Conservation (phyloP, 1,140 invertebrate species). For the Grapholita molesta region DNA sequence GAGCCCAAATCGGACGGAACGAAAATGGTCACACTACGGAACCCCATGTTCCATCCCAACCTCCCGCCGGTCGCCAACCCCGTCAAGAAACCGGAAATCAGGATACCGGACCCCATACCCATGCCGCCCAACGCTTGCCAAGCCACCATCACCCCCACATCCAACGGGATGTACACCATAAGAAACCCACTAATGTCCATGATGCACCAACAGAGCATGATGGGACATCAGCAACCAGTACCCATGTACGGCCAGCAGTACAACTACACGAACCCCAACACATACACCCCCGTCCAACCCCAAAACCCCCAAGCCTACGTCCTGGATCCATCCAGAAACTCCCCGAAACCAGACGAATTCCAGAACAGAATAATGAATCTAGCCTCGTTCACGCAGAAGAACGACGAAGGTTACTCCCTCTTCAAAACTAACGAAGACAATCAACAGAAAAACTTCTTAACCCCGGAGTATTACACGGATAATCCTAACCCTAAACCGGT, state of each 20-base stretch:
- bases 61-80: constrained; percentile 68
- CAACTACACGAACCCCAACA: constrained; percentile 51
- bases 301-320: constrained; percentile 21
- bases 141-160: constrained; percentile 72
- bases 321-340: constrained; percentile 32
- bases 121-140: constrained; percentile 73
- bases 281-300: constrained; percentile 33
- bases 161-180: constrained; percentile 87
- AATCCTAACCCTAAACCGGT: constrained; percentile 41
- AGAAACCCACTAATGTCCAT: constrained; percentile 82
- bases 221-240: constrained; percentile 39
- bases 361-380: constrained; percentile 59
- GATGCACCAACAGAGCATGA: constrained; percentile 71
- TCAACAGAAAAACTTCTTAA: constrained; percentile 50
- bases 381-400: constrained; percentile 66
- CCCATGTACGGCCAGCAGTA: constrained; percentile 44
- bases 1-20: constrained; percentile 60
- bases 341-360: constrained; percentile 48
- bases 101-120: constrained; percentile 69
- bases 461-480: constrained; percentile 48
- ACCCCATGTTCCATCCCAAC: constrained; percentile 83
- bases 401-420: constrained; percentile 65
- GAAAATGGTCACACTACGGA: constrained; percentile 86
- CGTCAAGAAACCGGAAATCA: constrained; percentile 70
- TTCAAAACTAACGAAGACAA: constrained; percentile 58